Conservation (phyloP, 92 coral and sea anemone genomes). For the Metridium senile region DNA sequence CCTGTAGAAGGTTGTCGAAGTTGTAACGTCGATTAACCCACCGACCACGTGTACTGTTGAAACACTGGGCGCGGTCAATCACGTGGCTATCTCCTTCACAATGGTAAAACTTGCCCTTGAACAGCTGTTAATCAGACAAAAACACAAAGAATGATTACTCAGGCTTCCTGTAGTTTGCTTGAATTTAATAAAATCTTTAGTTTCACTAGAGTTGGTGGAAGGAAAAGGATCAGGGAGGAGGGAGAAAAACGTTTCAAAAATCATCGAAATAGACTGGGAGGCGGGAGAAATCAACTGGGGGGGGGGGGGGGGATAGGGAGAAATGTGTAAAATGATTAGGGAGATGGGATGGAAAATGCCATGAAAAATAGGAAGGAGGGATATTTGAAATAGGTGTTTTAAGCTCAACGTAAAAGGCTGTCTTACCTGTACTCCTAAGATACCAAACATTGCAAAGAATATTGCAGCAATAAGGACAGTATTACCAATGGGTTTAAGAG, state of each 20-base stretch:
- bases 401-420: too few species aligned
- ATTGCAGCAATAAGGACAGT: slow-evolving; percentile 95
- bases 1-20: slow-evolving; percentile 90
- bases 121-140: slow-evolving; percentile 80
- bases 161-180: background rate
- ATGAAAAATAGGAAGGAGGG: too few species aligned
- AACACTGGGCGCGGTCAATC: slow-evolving; percentile 61
- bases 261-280: too few species aligned
- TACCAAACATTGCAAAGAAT: slow-evolving; percentile 90
- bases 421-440: slow-evolving; percentile 91
- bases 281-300: too few species aligned
- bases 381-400: background rate
- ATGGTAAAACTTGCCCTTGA: slow-evolving; percentile 81
- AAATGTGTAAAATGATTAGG: too few species aligned
- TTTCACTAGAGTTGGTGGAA: too few species aligned
- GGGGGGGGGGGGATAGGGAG: too few species aligned
- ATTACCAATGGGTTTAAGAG: slow-evolving; percentile 94
- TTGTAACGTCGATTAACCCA: slow-evolving; percentile 93
- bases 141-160: too few species aligned
- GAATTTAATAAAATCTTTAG: too few species aligned
- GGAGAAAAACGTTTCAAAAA: too few species aligned
- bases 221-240: too few species aligned
- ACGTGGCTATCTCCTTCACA: slow-evolving; percentile 79
- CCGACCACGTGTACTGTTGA: slow-evolving; percentile 43
- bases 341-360: too few species aligned